Percentiles rank a stretch among this genome's conserved stretches.
phyloP scores from a whole-genome alignment of 2,888 invertebrate genomes.

The Troilus luridus region DNA sequence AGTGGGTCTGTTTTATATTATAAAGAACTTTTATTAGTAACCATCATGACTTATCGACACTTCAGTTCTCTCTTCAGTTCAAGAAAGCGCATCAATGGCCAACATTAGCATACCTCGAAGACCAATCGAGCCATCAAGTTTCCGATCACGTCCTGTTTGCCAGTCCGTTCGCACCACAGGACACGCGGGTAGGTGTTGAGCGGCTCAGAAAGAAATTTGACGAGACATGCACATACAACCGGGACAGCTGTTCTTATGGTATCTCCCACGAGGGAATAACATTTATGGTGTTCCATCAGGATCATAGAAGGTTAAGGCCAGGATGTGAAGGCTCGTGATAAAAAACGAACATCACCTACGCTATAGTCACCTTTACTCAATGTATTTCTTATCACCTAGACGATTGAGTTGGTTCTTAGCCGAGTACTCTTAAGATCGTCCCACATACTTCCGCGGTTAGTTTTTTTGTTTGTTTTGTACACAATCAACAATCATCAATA shows the following conservation, averaged over 20 bases:
- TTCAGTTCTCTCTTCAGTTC: background rate
- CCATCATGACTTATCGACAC: background rate
- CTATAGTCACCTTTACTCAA: background rate
- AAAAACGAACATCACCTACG: background rate
- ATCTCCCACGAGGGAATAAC: constrained; percentile 13
- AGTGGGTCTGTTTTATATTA: background rate
- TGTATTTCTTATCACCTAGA: background rate
- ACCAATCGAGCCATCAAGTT: background rate
- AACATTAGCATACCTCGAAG: background rate
- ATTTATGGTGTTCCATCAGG: background rate
- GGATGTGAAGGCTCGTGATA: background rate
- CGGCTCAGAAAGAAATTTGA: background rate
- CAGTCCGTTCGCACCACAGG: background rate
- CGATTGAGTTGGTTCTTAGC: background rate
- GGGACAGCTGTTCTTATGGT: background rate
- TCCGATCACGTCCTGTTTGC: background rate
- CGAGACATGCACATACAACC: background rate
- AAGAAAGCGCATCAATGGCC: background rate
- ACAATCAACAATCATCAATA: too few species aligned
- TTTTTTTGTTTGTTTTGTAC: too few species aligned
- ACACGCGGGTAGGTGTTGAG: background rate
- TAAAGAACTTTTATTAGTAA: background rate
- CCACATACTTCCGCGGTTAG: background rate
- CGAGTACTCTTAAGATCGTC: background rate
- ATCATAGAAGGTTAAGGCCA: background rate